These are phyloP conservation scores for Sinelater perroti DNA, from an alignment of 2,888 invertebrate genomes.

Conservation along the genomic window DNA sequence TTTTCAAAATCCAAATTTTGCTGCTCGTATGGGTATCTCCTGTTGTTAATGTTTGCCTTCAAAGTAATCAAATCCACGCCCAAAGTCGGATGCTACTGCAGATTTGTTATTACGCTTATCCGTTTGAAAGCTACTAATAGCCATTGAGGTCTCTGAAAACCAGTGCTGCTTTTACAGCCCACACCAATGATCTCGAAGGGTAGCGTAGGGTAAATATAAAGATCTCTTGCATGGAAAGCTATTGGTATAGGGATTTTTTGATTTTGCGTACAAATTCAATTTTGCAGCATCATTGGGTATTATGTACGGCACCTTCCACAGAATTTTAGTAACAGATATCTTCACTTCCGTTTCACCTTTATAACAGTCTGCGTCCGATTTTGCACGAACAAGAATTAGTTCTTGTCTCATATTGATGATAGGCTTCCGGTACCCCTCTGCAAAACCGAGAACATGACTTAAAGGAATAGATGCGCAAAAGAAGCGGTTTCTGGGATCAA, in stretches of 20 bases:
- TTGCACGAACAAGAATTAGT: not conserved
- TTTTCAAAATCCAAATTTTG: slow-evolving; percentile 46
- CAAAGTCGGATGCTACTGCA: slow-evolving; percentile 35
- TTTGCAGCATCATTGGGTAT: not conserved
- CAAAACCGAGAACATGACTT: not conserved
- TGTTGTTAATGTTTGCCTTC: slow-evolving; percentile 50
- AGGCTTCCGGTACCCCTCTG: not conserved
- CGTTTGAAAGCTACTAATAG: too few species aligned
- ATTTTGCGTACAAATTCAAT: too few species aligned
- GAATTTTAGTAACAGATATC: not conserved
- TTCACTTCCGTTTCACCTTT: not conserved
- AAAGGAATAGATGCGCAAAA: too few species aligned
- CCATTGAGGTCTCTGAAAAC: too few species aligned
- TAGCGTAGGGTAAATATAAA: too few species aligned
- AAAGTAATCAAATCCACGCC: slow-evolving; percentile 47
- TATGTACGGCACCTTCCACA: not conserved
- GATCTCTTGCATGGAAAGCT: too few species aligned
- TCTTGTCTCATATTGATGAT: not conserved
- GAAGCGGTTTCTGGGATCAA: too few species aligned
- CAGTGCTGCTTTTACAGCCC: too few species aligned
- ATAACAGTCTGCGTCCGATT: not conserved
- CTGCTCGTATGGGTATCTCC: slow-evolving; percentile 51
- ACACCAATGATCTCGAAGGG: too few species aligned
- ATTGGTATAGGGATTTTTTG: too few species aligned
- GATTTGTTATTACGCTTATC: too few species aligned